These are phyloP conservation scores for Troglohyphantes excavatus DNA, from an alignment of 2,888 invertebrate species.

Conservation along the genomic window DNA sequence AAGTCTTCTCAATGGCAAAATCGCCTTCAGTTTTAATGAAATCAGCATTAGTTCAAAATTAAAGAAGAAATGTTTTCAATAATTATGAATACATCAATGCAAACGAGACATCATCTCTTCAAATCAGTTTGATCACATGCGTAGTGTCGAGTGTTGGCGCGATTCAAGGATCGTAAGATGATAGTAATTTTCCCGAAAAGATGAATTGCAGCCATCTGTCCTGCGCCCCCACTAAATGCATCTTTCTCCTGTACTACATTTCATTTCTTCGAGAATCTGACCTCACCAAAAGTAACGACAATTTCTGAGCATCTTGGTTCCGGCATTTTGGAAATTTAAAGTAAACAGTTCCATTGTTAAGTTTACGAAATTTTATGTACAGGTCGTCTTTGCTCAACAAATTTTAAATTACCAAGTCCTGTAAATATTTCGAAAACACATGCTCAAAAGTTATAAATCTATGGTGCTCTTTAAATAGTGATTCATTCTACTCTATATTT, in stretches of 20 bases:
- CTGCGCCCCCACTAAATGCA: constrained; percentile 25
- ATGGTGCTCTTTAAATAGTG: neutral
- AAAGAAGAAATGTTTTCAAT: no score
- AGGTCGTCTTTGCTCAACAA: neutral
- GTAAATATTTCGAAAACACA: neutral
- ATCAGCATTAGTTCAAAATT: no score
- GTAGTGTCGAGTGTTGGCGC: neutral
- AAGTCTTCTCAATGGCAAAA: no score
- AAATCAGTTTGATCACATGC: no score
- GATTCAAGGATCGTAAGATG: no score
- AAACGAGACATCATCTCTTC: no score
- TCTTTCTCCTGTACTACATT: constrained; percentile 32
- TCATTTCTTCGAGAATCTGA: neutral
- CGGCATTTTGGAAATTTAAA: neutral
- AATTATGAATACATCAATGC: no score
- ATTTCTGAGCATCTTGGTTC: neutral
- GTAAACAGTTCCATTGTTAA: neutral
- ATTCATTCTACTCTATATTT: neutral
- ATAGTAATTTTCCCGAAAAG: constrained; percentile 74
- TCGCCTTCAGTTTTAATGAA: no score
- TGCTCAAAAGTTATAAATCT: neutral
- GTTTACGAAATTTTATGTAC: neutral
- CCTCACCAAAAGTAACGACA: neutral
- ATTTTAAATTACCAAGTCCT: neutral
- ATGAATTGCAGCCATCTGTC: constrained; percentile 34